Evolutionary conservation across 2,113 vertebrate genomes (phyloP), one percentile per base, ranked within the genome.

Genomic region (Ameiurus melas): DNA sequence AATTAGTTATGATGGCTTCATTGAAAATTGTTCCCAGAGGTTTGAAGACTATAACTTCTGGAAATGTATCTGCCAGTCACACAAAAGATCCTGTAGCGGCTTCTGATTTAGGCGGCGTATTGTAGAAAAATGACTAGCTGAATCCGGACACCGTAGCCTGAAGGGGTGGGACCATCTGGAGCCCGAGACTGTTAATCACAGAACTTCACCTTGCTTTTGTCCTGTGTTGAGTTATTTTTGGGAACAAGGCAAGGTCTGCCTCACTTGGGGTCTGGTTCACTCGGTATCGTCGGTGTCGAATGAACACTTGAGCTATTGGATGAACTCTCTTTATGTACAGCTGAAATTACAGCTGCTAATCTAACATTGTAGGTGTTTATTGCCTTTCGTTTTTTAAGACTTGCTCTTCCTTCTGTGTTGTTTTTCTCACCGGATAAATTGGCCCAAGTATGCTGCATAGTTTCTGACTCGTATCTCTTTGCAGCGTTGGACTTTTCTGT

Each of bases 121-220:
- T 79, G 73, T 2, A 85, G 58, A 78, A 85, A 64, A 78, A 36
- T 64, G 43, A 84, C 79, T 55, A 27, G 17, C 87, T 68, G 83
- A 55, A 84, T 62, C 87, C 43, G 58, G 57, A 84, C 71, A 55
- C 71, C 53, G 53, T 88, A 83, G 86, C 64, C 79, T 73, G 79
- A 36, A 83, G 86, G 86, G 53, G 51, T n/a, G 25, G 75, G 79
- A 82, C 83, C 77, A 85, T 81, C 89, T 85, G 83, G 53, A 90
- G 73, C 33, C 68, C 60, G 75, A 57, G 30, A 79, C 75, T 85
- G 83, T 85, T 87, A 87, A 73, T 85, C 73, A 88, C 30, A 68
- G 51, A 43, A 85, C 60, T 85, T 85, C 81, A 81, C 68, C 88
- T 66, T 83, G 68, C 64, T 73, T 85, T 87, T 85, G 62, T 81